phyloP scores from a whole-genome alignment of 2,113 vertebrate species.

The Microcebus griseorufus region DNA sequence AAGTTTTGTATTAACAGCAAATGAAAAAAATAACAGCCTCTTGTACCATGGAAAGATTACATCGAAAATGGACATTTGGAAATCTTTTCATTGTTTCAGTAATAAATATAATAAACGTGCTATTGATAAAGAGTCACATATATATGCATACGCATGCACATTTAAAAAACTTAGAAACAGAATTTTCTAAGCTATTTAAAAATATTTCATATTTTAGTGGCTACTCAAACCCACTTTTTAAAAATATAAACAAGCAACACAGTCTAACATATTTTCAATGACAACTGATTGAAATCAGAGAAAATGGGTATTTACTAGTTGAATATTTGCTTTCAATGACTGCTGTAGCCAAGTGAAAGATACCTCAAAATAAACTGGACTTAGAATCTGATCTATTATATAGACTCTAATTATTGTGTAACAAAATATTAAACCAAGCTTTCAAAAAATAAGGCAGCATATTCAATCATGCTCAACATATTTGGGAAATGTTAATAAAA shows the following conservation, averaged over 20 bases:
- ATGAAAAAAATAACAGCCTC: constrained; percentile 9
- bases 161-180: constrained; percentile 1
- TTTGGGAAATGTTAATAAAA: not conserved
- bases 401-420: not conserved
- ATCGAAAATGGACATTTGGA: not conserved
- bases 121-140: not conserved
- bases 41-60: not conserved
- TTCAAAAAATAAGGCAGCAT: not conserved
- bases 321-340: not conserved
- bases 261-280: not conserved
- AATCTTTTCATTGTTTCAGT: not conserved
- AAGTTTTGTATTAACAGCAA: not conserved
- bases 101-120: not conserved
- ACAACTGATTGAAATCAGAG: not conserved
- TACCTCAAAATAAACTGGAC: not conserved
- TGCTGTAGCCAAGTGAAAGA: not conserved
- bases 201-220: not conserved
- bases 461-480: not conserved
- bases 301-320: not conserved
- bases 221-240: not conserved
- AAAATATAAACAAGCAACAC: not conserved
- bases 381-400: not conserved
- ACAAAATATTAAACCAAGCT: not conserved
- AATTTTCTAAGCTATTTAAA: not conserved
- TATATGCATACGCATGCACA: not conserved